Evolutionary conservation across 2,797 vertebrate genomes (phyloP).

Genomic region (Bovichtus diacanthus): DNA sequence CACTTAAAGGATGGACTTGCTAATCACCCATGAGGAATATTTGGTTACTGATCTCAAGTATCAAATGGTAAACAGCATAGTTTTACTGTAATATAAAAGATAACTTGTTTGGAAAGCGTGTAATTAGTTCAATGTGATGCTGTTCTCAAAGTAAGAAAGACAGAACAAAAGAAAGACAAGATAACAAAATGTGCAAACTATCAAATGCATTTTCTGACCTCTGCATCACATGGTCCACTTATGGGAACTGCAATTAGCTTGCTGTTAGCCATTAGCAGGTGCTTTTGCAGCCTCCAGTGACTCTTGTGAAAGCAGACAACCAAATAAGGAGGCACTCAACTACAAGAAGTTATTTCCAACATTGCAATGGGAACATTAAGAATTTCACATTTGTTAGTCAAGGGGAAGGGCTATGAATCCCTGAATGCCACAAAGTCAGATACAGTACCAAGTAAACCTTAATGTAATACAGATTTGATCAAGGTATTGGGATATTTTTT

Average conservation of each 20-base stretch:
- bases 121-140: background rate
- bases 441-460: background rate
- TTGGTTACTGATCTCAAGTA: conserved; percentile 31
- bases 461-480: background rate
- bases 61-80: background rate
- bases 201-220: conserved; percentile 43
- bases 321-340: conserved; percentile 68
- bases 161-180: background rate
- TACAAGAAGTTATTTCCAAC: conserved; percentile 67
- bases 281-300: conserved; percentile 56
- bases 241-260: conserved; percentile 54
- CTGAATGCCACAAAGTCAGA: background rate
- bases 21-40: conserved; percentile 50
- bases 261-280: conserved; percentile 66
- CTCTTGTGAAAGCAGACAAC: conserved; percentile 47
- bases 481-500: background rate
- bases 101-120: background rate
- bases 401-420: conserved; percentile 18
- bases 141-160: background rate
- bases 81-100: conserved; percentile 2
- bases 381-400: conserved; percentile 45
- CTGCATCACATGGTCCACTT: conserved; percentile 47
- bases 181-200: conserved; percentile 13
- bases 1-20: conserved; percentile 41
- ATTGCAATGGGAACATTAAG: conserved; percentile 45